Base-by-base conservation (phyloP, 2,888 invertebrate species). In the Tinea trinotella region DNA sequence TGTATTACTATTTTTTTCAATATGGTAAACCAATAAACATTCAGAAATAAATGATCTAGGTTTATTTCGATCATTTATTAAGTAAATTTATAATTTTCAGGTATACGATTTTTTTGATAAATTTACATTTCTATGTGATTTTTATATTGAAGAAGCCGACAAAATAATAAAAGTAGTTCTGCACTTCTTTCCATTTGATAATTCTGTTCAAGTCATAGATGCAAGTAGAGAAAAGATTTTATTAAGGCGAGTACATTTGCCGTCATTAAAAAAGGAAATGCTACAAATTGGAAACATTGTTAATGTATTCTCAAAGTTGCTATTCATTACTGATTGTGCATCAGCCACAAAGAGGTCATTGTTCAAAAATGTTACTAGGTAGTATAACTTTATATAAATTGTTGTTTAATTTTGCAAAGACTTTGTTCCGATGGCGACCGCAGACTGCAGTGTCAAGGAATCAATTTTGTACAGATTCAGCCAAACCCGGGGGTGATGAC, bases 91-190 rank as follows among this genome's bases (percentile, higher is more conserved):
- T 20, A 6, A 18, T 40, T 65, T 66, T 24, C 63, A 81, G 81
- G 75, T 80, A 10, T 80, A 70, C 64, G 88, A 88, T 59, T 88
- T 85, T 66, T 84, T 77, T 57, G 88, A 88, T 59, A 88, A 87
- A 63, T 76, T 87, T 56, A 78, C 83, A 24, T 93, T 93, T 72
- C 66, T 90, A 46, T 93, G 93, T 19, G 95, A 96, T 77, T 97
- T 96, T 95, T 95, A 90, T 69, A 95, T 96, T 66, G 89, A 90
- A 62, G 90, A 92, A 57, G 90, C 93, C 0, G 90, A 90, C 18
- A 81, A 91, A 53, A 79, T 91, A 3, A 88, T 91, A 59, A 90
- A 90, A 60, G 93, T 95, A 68, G 78, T 89, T 57, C 78, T 97
- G 44, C 89, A 91, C 60, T 97, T 90, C 71, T 95, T 89, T 68